Conservation (phyloP, 2,113 vertebrate species). For the Otocyon megalotis region DNA sequence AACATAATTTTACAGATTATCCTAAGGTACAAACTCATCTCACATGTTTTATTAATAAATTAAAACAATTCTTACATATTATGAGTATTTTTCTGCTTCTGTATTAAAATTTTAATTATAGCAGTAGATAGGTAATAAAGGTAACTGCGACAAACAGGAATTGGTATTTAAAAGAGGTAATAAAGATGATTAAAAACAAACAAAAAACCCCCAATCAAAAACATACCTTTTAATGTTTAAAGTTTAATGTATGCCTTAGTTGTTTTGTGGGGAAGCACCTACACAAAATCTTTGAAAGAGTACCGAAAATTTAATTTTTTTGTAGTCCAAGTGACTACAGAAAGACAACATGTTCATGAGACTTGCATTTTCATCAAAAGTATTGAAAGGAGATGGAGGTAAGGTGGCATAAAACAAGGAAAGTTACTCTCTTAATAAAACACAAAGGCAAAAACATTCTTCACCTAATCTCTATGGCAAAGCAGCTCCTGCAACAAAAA, state of each 20-base stretch:
- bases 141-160: constrained; percentile 28
- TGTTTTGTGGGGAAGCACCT: background rate
- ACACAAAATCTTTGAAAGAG: constrained; percentile 60
- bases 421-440: constrained; percentile 55
- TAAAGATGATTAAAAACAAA: constrained; percentile 13
- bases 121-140: constrained; percentile 13
- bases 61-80: constrained; percentile 21
- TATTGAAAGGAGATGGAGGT: constrained; percentile 22
- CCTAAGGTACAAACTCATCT: constrained; percentile 29
- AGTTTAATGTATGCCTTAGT: background rate
- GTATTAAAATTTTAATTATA: constrained; percentile 29
- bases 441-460: constrained; percentile 57
- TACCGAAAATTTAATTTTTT: constrained; percentile 35
- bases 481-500: constrained; percentile 30
- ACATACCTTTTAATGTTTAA: background rate
- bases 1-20: constrained; percentile 45
- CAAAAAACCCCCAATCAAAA: constrained; percentile 55
- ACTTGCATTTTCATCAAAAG: constrained; percentile 45
- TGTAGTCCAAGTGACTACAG: constrained; percentile 9
- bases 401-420: background rate
- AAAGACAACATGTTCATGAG: constrained; percentile 46
- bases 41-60: background rate
- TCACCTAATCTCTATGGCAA: background rate
- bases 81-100: constrained; percentile 24
- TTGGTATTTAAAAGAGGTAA: constrained; percentile 30